These are phyloP conservation scores for Arctopsyche grandis DNA, from an alignment of 1,140 invertebrate genomes.

Conservation along the genomic window DNA sequence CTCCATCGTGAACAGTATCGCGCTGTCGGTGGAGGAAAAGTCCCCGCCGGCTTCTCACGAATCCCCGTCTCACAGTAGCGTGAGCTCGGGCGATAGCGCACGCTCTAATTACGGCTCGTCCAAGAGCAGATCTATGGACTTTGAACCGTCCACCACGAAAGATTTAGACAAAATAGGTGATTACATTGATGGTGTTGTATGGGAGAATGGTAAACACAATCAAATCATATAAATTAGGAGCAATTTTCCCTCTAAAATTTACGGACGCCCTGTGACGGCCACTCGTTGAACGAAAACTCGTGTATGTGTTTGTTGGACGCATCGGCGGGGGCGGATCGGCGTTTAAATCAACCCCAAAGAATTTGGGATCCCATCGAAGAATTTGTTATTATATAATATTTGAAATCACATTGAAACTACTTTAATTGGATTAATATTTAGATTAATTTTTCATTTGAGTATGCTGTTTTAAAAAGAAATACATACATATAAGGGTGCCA, in stretches of 20 bases:
- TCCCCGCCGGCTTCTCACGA: constrained; percentile 56
- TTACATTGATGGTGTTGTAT: constrained; percentile 41
- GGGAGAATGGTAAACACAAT: constrained; percentile 55
- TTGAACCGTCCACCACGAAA: constrained; percentile 29
- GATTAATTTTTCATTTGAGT: too few relatives aligned
- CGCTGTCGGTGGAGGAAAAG: constrained; percentile 46
- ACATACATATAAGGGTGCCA: too few relatives aligned
- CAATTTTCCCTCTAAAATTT: constrained; percentile 18
- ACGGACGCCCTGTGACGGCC: not conserved
- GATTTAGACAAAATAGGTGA: constrained; percentile 43
- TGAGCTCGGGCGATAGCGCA: constrained; percentile 43
- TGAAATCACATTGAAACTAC: too few relatives aligned
- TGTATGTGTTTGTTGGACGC: too few relatives aligned
- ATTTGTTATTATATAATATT: too few relatives aligned
- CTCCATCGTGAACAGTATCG: constrained; percentile 48
- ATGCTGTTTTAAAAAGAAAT: too few relatives aligned
- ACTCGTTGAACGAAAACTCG: constrained; percentile 55
- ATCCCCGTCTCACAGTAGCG: constrained; percentile 52
- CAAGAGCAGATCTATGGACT: constrained; percentile 39
- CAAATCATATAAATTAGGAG: not conserved
- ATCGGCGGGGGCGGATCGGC: too few relatives aligned
- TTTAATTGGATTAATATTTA: too few relatives aligned
- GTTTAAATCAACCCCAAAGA: too few relatives aligned
- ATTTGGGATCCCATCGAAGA: too few relatives aligned
- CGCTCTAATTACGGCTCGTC: constrained; percentile 52